Base-by-base conservation (phyloP, 1,140 invertebrate genomes). In the Platyscapa corneri region DNA sequence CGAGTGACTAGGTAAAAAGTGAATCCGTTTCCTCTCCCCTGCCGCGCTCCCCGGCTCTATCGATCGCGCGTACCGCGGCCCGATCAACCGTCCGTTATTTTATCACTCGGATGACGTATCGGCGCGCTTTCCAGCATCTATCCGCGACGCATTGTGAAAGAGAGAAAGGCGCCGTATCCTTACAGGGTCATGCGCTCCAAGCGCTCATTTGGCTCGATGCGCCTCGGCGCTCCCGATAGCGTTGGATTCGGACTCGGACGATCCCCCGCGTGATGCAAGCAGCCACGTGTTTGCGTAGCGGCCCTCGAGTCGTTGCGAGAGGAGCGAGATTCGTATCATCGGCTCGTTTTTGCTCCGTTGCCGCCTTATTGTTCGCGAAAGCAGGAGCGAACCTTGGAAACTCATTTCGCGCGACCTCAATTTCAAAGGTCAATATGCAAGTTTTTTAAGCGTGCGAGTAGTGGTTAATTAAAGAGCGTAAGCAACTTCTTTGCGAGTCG, bases 161-260 rank as follows among this genome's bases (percentile, higher is more conserved):
- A 84, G 83, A 64, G 83, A 84, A 84, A 84, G 83, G 77, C 56
- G 37, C 5, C 27, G 53, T 12, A 2, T 46, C 42, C 34, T 30
- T 18, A 10, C 23, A 23, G 42, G 72, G 65, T 70, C 8, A 37
- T n/a, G n/a, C 72, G 20, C 18, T 30, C 70, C 77, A 14, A 7
- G 8, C 18, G 27, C 37, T 42, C 82, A 53, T 74, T 53, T 53
- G 7, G 10, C 30, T 34, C 67, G 32, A 39, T 39, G 34, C 14
- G 67, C 67, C 12, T 18, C 49, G 10, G 16, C 10, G 56, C 20
- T 60, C 23, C 56, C 23, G 56, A 60, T 2, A 60, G 18, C 37
- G 27, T n/a, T n/a, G 6, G 42, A 46, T 46, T 46, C 32, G 39
- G 23, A n/a, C 42, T 42, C 70, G 37, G 37, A 20, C 14, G 70